Evolutionary conservation across 2,113 vertebrate species (phyloP), one percentile per base, ranked within the genome.

Genomic region (Ictidomys tridecemlineatus): DNA sequence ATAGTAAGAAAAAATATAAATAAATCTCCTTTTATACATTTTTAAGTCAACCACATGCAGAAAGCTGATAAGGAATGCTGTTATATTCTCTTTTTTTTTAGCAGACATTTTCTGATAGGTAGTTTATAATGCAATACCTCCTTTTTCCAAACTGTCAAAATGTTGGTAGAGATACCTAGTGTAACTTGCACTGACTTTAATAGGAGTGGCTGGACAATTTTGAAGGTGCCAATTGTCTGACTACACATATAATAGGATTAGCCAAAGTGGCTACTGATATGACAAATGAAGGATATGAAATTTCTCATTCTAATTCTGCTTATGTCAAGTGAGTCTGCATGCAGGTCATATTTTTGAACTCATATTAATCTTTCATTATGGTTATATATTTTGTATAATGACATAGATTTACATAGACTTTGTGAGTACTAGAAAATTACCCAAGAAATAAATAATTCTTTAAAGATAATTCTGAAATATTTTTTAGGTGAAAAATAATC

Each of bases 21-120:
- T 96, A 89, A 91, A 80, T 80, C n/a, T 91, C 82, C 34, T 84
- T 91, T 89, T 91, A 76, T n/a, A 94, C 88, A 28, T 26, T 94
- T 94, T 93, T 93, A 94, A 96, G 93, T 94, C 82, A 96, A 78
- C 65, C 86, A 70, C 39, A 82, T 93, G 95, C 73, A 83, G 77
- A 88, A 94, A 93, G 72, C 94, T 95, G 96, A 95, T 93, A 96
- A 97, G 89, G 88, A 77, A 96, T 88, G n/a, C 42, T 80, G 82
- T 91, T 95, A 93, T 87, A 14, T 74, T 91, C 20, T 63, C 9
- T 93, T 45, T 65, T 92, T 82, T 82, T 82, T 82, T 67, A 89
- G 51, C 63, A 78, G 2, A 83, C 30, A 79, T 80, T 97, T 93
- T 82, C 70, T 79, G 72, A 30, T 48, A 51, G n/a, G 30, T 82